These are phyloP conservation scores for Ceuthmochares aereus DNA, from an alignment of 2,113 vertebrate species.

Conservation along the genomic window DNA sequence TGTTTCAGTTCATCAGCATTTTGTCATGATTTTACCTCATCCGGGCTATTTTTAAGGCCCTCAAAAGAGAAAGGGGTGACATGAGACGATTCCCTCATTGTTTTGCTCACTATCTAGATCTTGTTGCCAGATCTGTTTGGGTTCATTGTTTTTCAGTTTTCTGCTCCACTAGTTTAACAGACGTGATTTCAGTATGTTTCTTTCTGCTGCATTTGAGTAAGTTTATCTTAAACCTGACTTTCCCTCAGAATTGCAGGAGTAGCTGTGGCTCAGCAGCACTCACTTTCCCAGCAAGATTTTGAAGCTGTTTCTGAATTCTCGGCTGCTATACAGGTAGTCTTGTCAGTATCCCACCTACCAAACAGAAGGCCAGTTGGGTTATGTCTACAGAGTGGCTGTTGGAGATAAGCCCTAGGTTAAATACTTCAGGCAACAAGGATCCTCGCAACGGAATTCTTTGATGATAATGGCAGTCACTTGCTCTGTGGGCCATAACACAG, in stretches of 20 bases:
- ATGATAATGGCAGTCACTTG: neutral
- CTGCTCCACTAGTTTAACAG: neutral
- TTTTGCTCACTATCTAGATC: neutral
- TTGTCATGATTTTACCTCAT: neutral
- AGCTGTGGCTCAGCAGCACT: neutral
- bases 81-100: neutral
- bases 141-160: neutral
- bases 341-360: neutral
- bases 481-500: neutral
- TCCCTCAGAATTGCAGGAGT: neutral
- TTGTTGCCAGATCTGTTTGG: neutral
- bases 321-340: neutral
- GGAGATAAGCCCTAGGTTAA: neutral
- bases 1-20: neutral
- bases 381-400: fast-evolving
- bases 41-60: neutral
- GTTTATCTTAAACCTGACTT: neutral
- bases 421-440: neutral
- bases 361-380: neutral
- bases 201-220: neutral
- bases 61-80: neutral
- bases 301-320: neutral
- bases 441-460: neutral
- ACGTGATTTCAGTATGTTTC: neutral
- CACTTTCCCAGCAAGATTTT: neutral